A percentile compares a stretch with the other conserved stretches of the same genome.
These are phyloP conservation scores for Hippocampus zosterae DNA, from an alignment of 2,113 vertebrate genomes.

Conservation along the genomic window DNA sequence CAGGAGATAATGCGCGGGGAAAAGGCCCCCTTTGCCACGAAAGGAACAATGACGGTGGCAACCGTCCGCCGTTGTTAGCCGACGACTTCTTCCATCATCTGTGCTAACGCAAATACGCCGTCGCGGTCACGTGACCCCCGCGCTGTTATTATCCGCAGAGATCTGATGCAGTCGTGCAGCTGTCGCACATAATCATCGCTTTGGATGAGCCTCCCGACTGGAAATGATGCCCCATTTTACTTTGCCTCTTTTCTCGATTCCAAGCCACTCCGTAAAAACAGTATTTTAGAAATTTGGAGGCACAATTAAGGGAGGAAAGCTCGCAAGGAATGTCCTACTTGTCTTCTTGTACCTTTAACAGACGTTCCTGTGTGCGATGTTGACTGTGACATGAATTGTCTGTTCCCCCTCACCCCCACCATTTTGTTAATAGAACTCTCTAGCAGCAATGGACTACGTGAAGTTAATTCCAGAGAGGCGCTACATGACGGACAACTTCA, in stretches of 20 bases:
- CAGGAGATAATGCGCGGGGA: neutral
- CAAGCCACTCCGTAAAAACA: neutral
- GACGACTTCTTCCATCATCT: constrained; percentile 18
- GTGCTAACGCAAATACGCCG: constrained; percentile 23
- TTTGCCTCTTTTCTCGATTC: constrained; percentile 16
- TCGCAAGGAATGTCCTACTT: neutral
- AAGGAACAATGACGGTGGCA: constrained; percentile 1
- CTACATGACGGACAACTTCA: constrained; percentile 81
- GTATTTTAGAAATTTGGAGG: neutral
- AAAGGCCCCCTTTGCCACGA: neutral
- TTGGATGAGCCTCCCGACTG: constrained; percentile 16
- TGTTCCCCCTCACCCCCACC: neutral
- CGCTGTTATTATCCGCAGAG: constrained; percentile 20
- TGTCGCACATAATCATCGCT: constrained; percentile 16
- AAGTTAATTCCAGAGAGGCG: constrained; percentile 87
- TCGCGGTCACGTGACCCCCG: constrained; percentile 12
- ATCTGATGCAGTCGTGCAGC: constrained; percentile 35
- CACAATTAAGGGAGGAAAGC: neutral
- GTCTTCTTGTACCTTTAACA: neutral
- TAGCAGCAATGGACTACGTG: constrained; percentile 82
- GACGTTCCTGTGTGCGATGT: no score
- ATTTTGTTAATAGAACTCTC: constrained; percentile 75
- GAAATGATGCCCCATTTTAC: constrained; percentile 24
- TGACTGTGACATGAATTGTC: neutral
- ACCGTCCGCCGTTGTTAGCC: constrained; percentile 16